Base-by-base conservation (phyloP, 2,113 vertebrate species). In the Rhinolophus ferrumequinum region DNA sequence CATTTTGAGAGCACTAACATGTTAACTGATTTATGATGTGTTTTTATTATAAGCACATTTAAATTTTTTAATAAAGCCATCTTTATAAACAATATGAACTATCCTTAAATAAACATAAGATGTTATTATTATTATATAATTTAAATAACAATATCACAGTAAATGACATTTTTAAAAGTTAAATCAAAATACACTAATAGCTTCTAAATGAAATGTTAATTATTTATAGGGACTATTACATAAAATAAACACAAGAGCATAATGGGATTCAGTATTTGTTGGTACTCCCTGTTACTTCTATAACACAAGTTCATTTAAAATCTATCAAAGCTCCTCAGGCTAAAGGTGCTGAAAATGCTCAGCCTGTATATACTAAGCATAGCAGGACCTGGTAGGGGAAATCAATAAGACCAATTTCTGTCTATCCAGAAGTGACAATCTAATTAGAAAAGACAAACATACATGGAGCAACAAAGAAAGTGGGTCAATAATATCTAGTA, bases 171-270 rank as follows among this genome's bases (percentile, higher is more conserved):
- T 56, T n/a, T 66, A n/a, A 83, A 26, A 22, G 22, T 54, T 90
- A 75, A 94, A 70, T 41, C n/a, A 89, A 88, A 88, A 89, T 80
- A 93, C 11, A 80, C 13, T 38, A 72, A 89, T 10, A 58, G 52
- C 30, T 85, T 94, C 82, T 76, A 94, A 89, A 87, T 38, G 66
- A 90, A 81, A 88, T 60, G 33, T 44, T 52, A 54, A 90, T 83
- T 90, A 30, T 76, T 72, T 88, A 8, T 62, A 54, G 41, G 4
- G 14, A 84, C 60, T 66, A 47, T 4, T 86, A n/a, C 26, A 80
- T 2, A 79, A 24, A 80, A 93, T 54, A 90, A 80, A 80, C 15
- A 26, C 22, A 89, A 81, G 54, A 70, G n/a, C 15, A 47, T 35
- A 64, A 11, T 6, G 5, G 9, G 18, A 84, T 47, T 75, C 47